phyloP scores from a whole-genome alignment of 2,797 vertebrate genomes.

The Myiothlypis chrysogaster region DNA sequence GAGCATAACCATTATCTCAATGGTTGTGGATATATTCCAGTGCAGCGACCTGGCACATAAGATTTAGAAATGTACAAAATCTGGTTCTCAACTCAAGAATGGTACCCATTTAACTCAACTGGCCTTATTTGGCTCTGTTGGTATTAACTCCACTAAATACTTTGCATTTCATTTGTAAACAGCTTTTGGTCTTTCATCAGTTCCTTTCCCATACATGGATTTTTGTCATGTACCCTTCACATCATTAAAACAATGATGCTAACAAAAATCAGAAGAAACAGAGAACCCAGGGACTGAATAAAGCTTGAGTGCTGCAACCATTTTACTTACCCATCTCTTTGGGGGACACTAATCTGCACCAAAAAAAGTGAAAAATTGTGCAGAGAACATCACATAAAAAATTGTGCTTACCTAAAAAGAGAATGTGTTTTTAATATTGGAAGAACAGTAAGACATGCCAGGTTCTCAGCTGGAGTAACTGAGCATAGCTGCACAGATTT shows the following conservation, averaged over 20 bases:
- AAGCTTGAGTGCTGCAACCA: neutral
- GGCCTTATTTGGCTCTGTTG: neutral
- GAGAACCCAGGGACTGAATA: neutral
- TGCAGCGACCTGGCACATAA: neutral
- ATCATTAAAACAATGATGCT: neutral
- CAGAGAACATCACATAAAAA: neutral
- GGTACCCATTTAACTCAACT: neutral
- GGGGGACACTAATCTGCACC: neutral
- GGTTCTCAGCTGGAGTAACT: slow-evolving; percentile 45
- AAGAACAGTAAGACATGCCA: neutral
- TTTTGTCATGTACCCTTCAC: neutral
- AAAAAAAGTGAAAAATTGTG: neutral
- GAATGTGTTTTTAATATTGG: slow-evolving; percentile 29
- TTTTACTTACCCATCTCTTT: neutral
- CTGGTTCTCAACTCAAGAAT: neutral
- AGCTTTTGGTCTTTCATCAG: neutral
- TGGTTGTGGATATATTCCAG: neutral
- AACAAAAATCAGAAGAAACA: neutral
- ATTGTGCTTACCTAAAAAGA: neutral
- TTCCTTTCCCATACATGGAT: neutral
- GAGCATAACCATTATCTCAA: neutral
- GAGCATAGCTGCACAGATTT: neutral
- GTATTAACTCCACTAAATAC: neutral
- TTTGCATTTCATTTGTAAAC: neutral
- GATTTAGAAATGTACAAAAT: neutral